Conservation (phyloP, 1,140 invertebrate species). For the Homarus americanus region DNA sequence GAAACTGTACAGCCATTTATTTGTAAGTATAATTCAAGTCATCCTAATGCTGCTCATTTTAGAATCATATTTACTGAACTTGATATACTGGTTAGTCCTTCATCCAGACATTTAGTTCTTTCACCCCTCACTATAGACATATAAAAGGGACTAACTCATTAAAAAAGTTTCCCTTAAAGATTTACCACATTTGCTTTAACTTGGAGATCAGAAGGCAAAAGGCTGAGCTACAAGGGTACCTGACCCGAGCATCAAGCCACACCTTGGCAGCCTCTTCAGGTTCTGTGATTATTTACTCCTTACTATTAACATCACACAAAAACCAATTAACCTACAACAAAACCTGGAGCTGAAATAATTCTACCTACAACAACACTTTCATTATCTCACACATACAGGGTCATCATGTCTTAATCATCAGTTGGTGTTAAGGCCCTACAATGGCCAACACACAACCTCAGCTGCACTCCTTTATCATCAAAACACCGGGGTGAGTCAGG, state of each 20-base stretch:
- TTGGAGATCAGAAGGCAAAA: conserved; percentile 1
- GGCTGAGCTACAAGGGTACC: neutral
- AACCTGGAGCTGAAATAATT: neutral
- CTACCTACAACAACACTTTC: neutral
- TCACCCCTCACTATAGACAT: too few relatives aligned
- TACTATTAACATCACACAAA: neutral
- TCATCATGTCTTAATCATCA: neutral
- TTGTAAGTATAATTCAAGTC: too few relatives aligned
- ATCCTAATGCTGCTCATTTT: too few relatives aligned
- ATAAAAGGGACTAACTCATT: too few relatives aligned
- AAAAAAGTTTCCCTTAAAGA: too few relatives aligned
- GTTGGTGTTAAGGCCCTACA: neutral
- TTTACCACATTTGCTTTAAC: neutral
- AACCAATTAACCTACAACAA: neutral
- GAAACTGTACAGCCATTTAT: too few relatives aligned
- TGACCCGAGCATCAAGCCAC: neutral
- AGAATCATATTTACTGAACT: too few relatives aligned
- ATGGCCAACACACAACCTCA: neutral
- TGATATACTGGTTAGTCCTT: too few relatives aligned
- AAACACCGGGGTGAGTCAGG: neutral
- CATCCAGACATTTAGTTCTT: too few relatives aligned
- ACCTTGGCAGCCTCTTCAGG: neutral
- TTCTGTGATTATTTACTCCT: neutral
- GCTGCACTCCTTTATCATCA: neutral
- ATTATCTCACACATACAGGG: neutral